Percentiles rank a stretch among this genome's conserved stretches.
phyloP scores from a whole-genome alignment of 2,113 vertebrate genomes.

The Megaptera novaeangliae region DNA sequence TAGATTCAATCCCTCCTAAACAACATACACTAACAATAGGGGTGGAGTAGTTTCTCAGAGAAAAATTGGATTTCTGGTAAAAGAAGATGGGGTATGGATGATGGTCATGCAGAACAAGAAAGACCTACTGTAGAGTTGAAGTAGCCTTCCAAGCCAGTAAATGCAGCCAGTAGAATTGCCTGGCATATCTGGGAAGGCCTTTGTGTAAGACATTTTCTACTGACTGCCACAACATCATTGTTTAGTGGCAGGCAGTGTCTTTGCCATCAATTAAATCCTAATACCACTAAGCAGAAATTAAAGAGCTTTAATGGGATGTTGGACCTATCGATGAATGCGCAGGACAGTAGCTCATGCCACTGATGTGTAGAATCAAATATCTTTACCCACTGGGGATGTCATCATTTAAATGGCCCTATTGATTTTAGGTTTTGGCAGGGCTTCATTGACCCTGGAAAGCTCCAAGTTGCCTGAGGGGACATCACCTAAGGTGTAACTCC shows the following conservation, averaged over 20 bases:
- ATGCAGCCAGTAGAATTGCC: neutral
- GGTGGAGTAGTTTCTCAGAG: neutral
- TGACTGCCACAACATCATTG: neutral
- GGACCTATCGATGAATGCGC: constrained; percentile 47
- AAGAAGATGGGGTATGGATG: neutral
- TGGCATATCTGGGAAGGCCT: neutral
- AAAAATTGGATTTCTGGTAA: neutral
- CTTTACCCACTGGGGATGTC: constrained; percentile 48
- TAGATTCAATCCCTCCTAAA: neutral
- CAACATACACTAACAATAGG: neutral
- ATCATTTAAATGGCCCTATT: constrained; percentile 61
- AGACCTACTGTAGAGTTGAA: neutral
- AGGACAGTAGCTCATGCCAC: constrained; percentile 18
- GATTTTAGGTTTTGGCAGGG: constrained; percentile 52
- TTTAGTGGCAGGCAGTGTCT: constrained; percentile 13
- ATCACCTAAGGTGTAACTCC: constrained; percentile 16
- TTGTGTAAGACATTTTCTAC: neutral
- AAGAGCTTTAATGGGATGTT: constrained; percentile 64
- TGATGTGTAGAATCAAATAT: constrained; percentile 48
- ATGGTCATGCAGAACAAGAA: neutral
- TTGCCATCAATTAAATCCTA: constrained; percentile 55
- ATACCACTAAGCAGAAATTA: constrained; percentile 60
- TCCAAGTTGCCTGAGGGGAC: constrained; percentile 2
- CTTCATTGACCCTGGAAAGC: constrained; percentile 21
- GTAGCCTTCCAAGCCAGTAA: neutral